phyloP scores from a whole-genome alignment of 92 coral and sea anemone genomes.

The Isaurus tuberculatus region DNA sequence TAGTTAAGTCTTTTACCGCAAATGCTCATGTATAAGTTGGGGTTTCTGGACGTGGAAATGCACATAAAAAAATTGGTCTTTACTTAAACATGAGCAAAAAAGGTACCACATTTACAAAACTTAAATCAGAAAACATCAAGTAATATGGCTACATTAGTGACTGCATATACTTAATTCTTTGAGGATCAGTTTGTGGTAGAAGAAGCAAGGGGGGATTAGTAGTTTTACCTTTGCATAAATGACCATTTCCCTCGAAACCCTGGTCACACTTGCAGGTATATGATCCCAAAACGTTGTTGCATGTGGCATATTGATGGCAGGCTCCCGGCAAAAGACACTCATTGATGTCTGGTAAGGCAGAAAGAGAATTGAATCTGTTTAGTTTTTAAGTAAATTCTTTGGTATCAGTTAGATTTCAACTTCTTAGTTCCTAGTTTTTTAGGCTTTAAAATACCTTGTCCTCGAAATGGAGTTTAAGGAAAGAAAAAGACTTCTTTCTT shows the following conservation, averaged over 20 bases:
- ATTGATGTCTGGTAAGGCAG: conserved; percentile 1
- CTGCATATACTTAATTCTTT: no score
- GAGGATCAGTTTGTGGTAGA: not conserved
- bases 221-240: conserved; percentile 3
- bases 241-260: conserved; percentile 15
- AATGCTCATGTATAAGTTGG: not conserved
- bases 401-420: no score
- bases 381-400: no score
- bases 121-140: not conserved
- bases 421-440: no score
- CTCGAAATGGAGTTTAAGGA: no score
- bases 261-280: not conserved
- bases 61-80: no score
- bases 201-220: not conserved
- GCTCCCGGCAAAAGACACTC: conserved; percentile 10
- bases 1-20: not conserved
- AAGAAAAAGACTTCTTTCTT: no score
- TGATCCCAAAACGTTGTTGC: conserved; percentile 9
- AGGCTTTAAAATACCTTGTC: no score
- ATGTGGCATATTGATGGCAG: conserved; percentile 33
- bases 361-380: not conserved
- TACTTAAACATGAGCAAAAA: no score
- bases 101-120: no score
- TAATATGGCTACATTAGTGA: not conserved
- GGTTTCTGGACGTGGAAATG: no score